phyloP scores from a whole-genome alignment of 2,113 vertebrate species.

The Alligator sinensis region DNA sequence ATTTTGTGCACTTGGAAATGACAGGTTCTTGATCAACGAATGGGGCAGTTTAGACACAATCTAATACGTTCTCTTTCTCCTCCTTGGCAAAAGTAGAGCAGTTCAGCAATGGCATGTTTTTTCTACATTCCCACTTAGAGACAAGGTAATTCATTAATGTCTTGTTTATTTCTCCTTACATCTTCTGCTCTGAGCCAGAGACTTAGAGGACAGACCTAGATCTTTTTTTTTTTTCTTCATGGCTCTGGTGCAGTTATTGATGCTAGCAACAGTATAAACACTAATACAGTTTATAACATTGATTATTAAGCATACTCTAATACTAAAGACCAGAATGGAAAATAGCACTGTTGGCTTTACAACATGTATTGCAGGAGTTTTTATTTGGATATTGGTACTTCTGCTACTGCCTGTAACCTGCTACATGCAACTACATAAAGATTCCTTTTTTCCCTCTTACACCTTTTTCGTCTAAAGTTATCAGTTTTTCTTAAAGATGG shows the following conservation, averaged over 20 bases:
- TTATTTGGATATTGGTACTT: background rate
- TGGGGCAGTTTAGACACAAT: background rate
- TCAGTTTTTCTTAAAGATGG: background rate
- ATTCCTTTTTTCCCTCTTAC: background rate
- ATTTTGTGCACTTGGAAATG: background rate
- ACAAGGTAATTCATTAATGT: background rate
- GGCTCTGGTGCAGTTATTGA: background rate
- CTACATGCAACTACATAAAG: background rate
- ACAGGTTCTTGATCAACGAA: background rate
- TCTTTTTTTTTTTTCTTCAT: background rate
- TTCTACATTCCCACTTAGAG: background rate
- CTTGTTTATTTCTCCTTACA: fast-evolving
- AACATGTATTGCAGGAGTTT: background rate
- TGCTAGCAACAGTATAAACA: background rate
- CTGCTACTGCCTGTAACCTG: background rate
- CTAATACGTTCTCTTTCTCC: background rate
- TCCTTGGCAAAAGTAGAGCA: background rate
- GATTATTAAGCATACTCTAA: background rate
- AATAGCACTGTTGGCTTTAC: background rate
- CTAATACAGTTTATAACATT: background rate
- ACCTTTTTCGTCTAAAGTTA: background rate
- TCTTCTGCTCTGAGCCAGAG: background rate
- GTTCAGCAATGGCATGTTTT: background rate
- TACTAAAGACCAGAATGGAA: background rate
- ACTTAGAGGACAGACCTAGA: background rate